Conservation (phyloP, 2,113 vertebrate genomes). For the Antigone vipio region DNA sequence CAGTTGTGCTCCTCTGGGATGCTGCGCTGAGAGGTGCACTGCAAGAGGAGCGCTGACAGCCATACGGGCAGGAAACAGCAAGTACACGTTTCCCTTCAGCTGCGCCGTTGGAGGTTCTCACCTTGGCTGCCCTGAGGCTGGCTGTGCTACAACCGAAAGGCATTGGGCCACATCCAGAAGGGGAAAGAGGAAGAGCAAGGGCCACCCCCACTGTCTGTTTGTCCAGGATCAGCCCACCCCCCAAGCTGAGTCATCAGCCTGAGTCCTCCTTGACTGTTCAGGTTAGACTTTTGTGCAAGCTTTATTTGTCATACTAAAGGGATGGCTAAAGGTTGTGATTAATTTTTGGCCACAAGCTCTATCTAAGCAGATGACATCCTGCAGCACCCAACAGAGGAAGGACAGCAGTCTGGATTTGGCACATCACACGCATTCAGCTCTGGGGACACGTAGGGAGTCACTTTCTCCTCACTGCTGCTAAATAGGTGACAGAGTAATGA, state of each 20-base stretch:
- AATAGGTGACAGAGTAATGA: background rate
- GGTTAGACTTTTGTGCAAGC: background rate
- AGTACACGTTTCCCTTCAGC: background rate
- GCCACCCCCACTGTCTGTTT: background rate
- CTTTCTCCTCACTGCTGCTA: background rate
- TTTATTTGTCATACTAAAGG: background rate
- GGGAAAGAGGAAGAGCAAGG: background rate
- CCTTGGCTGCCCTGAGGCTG: background rate
- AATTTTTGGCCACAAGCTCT: background rate
- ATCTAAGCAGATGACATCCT: background rate
- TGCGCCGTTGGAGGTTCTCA: background rate
- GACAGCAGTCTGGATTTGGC: background rate
- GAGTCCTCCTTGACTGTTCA: accelerated
- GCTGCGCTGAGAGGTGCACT: background rate
- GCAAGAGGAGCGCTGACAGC: background rate
- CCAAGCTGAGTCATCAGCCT: background rate
- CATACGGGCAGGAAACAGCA: background rate
- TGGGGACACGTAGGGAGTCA: background rate
- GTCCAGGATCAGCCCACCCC: background rate
- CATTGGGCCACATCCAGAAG: background rate
- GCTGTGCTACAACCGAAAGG: background rate
- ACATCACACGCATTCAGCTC: background rate
- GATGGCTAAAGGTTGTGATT: background rate
- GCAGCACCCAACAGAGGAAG: background rate
- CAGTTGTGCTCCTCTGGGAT: background rate